phyloP scores from a whole-genome alignment of 2,888 invertebrate species.

The Autographa pulchrina region DNA sequence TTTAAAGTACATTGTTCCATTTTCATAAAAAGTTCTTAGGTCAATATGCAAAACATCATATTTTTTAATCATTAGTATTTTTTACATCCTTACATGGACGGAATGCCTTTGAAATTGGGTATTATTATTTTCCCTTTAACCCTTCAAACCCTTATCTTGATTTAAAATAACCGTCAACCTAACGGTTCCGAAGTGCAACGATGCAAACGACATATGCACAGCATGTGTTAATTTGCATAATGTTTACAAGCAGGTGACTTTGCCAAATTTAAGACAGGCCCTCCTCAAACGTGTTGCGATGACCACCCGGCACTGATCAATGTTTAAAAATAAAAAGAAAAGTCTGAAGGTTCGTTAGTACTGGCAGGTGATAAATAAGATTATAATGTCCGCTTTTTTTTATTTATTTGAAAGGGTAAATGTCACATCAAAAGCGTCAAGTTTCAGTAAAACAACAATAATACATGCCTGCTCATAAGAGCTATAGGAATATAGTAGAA shows the following conservation, averaged over 20 bases:
- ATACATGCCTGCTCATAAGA: no score
- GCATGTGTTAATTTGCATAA: slow-evolving; percentile 22
- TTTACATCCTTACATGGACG: no score
- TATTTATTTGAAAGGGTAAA: no score
- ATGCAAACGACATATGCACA: slow-evolving; percentile 13
- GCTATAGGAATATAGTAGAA: no score
- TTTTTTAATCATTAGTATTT: no score
- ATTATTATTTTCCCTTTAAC: background rate
- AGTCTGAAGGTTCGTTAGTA: slow-evolving; percentile 14
- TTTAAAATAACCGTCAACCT: slow-evolving; percentile 1
- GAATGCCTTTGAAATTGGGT: background rate
- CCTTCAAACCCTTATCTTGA: background rate
- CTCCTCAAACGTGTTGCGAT: slow-evolving; percentile 44
- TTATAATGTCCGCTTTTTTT: no score
- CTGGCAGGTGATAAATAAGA: background rate
- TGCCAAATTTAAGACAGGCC: slow-evolving; percentile 33
- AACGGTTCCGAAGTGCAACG: slow-evolving; percentile 6
- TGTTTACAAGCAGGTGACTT: slow-evolving; percentile 37
- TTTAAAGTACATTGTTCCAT: no score
- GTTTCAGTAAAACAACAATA: no score
- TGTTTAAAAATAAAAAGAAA: slow-evolving; percentile 13
- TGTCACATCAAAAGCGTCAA: no score
- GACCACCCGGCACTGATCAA: slow-evolving; percentile 37
- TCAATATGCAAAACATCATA: no score
- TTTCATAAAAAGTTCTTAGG: no score